Evolutionary conservation across 2,113 vertebrate species (phyloP), one percentile per base, ranked within the genome.

Genomic region (Leucopternis melanops): DNA sequence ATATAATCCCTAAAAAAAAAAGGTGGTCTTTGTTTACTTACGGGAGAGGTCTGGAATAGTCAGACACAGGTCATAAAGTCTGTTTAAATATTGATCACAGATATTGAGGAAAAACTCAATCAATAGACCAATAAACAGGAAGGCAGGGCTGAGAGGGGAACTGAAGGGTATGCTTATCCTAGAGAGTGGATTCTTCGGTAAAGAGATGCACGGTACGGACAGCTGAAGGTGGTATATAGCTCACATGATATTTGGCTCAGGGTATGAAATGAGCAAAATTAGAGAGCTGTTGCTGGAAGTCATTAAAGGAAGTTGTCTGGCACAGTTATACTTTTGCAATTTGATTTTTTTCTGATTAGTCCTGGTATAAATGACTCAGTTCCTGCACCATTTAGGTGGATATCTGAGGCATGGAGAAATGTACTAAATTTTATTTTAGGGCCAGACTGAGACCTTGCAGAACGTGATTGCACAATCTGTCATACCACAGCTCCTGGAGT

Each of bases 401-500:
- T 82, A 55, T 50, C 54, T 58, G 38, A 63, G 22, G 6, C 5
- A 7, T 29, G 11, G 5, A 23, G 6, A 81, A 69, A 74, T 42
- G 6, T 59, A 34, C 1, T 38, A 9, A 54, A 54, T 80, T 72
- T 18, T 75, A 4, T 22, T 54, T 85, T 65, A 69, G 26, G 31
- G 29, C 12, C 62, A 80, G 54, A 45, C 3, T 21, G 22, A 16
- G 34, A 86, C 11, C 36, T 88, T 86, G 57, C 8, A 58, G 23
- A 52, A 80, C 0, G 0, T 42, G 18, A n/a, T 20, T 34, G 8
- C 9, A 57, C 16, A 40, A 9, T 38, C 27, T 54, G 18, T 47
- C 40, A 40, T 25, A 36, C 10, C 16, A 16, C 0, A 1, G 9
- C 5, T 86, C 8, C 57, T 66, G 29, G 14, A 74, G 32, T 3